phyloP scores from a whole-genome alignment of 2,888 invertebrate species.

The Trissolcus brochymenae region DNA sequence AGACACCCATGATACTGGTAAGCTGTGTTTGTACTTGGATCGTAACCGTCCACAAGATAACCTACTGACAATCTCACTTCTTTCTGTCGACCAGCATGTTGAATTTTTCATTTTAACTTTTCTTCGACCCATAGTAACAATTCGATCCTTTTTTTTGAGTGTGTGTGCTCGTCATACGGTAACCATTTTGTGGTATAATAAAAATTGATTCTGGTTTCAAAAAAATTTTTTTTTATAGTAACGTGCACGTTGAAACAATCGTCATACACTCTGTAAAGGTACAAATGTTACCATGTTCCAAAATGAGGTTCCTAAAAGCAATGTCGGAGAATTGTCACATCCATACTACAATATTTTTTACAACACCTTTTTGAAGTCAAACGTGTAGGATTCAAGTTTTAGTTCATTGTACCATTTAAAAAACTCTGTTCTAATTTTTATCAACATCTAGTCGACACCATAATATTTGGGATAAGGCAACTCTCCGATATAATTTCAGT shows the following conservation, averaged over 20 bases:
- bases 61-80: not conserved
- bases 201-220: too few relatives aligned
- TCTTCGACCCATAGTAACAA: not conserved
- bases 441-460: not conserved
- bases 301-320: conserved; percentile 39
- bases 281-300: too few relatives aligned
- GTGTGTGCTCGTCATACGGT: not conserved
- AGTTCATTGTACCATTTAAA: not conserved
- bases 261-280: too few relatives aligned
- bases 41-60: conserved; percentile 1
- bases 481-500: conserved; percentile 1
- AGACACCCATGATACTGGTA: conserved; percentile 2
- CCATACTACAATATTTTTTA: conserved; percentile 58
- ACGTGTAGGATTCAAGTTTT: conserved; percentile 15
- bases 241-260: too few relatives aligned
- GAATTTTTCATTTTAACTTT: not conserved
- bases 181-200: too few relatives aligned
- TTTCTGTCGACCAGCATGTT: not conserved
- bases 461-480: not conserved
- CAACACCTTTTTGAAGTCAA: conserved; percentile 29
- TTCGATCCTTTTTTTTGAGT: conserved; percentile 4
- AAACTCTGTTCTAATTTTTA: not conserved
- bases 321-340: conserved; percentile 58
- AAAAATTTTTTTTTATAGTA: too few relatives aligned
- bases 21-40: not conserved